phyloP scores from a whole-genome alignment of 1,140 invertebrate genomes.

The Trachelipus rathkii region DNA sequence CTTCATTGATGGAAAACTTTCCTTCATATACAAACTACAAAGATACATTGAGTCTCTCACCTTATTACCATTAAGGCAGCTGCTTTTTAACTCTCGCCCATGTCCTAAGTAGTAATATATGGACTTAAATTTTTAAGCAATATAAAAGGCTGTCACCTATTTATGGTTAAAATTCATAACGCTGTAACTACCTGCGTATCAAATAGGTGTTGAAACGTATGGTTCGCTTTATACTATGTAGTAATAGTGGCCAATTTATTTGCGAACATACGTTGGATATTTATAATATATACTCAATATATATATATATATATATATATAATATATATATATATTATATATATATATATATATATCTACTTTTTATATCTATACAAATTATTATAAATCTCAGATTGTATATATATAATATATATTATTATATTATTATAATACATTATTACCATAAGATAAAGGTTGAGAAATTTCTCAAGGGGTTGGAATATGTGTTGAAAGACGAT shows the following conservation, averaged over 20 bases:
- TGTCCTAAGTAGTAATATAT: no score
- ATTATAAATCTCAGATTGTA: no score
- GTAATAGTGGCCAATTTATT: neutral
- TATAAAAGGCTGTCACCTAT: constrained; percentile 57
- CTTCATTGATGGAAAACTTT: no score
- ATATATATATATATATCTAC: constrained; percentile 10
- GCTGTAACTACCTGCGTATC: no score
- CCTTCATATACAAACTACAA: no score
- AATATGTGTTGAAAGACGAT: neutral
- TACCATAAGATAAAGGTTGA: neutral
- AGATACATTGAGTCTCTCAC: no score
- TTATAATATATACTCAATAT: neutral
- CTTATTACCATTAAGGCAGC: no score
- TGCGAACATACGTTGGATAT: neutral
- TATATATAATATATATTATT: neutral
- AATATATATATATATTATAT: constrained; percentile 15
- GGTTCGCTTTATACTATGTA: no score
- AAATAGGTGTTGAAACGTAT: no score
- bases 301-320: neutral
- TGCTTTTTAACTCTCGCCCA: no score
- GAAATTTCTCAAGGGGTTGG: neutral
- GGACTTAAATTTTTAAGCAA: constrained; percentile 17
- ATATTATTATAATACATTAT: no score
- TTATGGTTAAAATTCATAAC: neutral
- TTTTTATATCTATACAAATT: neutral